These are phyloP conservation scores for Zaprionus ghesquierei DNA, from an alignment of 1,140 invertebrate species.

Conservation along the genomic window DNA sequence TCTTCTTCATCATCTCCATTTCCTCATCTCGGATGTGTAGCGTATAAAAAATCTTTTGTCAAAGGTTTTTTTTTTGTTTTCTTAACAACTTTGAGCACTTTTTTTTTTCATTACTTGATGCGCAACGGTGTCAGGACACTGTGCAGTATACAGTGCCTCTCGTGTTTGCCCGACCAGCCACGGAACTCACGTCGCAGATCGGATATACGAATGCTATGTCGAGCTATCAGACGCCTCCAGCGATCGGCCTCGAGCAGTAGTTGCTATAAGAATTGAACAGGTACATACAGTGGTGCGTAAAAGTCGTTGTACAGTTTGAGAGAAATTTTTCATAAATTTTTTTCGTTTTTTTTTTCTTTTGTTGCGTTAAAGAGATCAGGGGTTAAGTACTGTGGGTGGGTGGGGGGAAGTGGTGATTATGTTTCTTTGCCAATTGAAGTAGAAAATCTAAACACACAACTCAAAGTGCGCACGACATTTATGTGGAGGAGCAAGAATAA, in stretches of 20 bases:
- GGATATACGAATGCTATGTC: constrained; percentile 71
- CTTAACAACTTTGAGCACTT: constrained; percentile 61
- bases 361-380: constrained; percentile 71
- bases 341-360: constrained; percentile 34
- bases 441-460: constrained; percentile 45
- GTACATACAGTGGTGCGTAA: constrained; percentile 63
- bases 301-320: constrained; percentile 39
- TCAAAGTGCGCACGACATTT: constrained; percentile 59
- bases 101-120: constrained; percentile 60
- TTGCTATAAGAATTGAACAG: constrained; percentile 75
- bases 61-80: constrained; percentile 9
- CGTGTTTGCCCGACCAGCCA: constrained; percentile 81
- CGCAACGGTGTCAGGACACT: constrained; percentile 78
- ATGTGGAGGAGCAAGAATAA: not conserved
- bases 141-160: constrained; percentile 81
- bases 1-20: constrained; percentile 30
- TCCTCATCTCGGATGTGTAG: constrained; percentile 38
- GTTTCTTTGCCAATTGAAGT: constrained; percentile 60
- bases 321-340: constrained; percentile 21
- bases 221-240: constrained; percentile 75
- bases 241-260: constrained; percentile 79
- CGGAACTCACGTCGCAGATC: constrained; percentile 80
- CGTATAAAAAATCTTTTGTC: constrained; percentile 51
- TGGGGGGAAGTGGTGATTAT: constrained; percentile 18
- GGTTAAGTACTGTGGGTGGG: constrained; percentile 4